Evolutionary conservation across 2,113 vertebrate genomes (phyloP), one percentile per base, ranked within the genome.

Genomic region (Gavialis gangeticus): DNA sequence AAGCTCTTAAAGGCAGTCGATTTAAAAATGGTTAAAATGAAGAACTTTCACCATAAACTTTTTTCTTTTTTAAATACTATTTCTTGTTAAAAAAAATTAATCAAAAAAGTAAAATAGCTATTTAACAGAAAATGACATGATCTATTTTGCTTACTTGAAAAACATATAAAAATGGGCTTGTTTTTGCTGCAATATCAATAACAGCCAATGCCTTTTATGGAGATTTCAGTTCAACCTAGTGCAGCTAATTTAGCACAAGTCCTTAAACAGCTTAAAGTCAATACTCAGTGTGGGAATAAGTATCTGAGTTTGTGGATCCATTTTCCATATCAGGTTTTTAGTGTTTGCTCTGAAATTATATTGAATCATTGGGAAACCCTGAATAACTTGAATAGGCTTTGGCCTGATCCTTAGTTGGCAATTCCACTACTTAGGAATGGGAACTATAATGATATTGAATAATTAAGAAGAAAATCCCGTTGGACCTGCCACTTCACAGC

Each of bases 131-230:
- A 73, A 55, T 28, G 21, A 4, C 4, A 3, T 10, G 1, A 1
- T 37, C 2, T 69, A 10, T 2, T 79, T 85, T 82, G 0, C 13
- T 82, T 79, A 12, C 57, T 10, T 88, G 16, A 59, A 73, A 90
- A 69, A 34, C 1, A 71, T 78, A 3, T 22, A 63, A 67, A 28
- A 17, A 60, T 60, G 3, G 4, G 73, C 19, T 59, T 73, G n/a
- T 13, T 2, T 1, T 3, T 57, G 2, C n/a, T 90, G 2, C 30
- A 79, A 37, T 56, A 93, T 71, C 11, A 86, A 17, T 1, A 84
- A 90, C 82, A 25, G 2, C 0, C 0, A 1, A 3, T 73, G 5
- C 1, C 30, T 21, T 90, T 3, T 22, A 58, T 12, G 21, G 28
- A 81, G 2, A 37, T 27, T 60, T 69, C 5, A 54, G 15, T 9